A percentile compares a stretch with the other conserved stretches of the same genome.
phyloP scores from a whole-genome alignment of 2,113 vertebrate species.

The Microtus richardsoni region DNA sequence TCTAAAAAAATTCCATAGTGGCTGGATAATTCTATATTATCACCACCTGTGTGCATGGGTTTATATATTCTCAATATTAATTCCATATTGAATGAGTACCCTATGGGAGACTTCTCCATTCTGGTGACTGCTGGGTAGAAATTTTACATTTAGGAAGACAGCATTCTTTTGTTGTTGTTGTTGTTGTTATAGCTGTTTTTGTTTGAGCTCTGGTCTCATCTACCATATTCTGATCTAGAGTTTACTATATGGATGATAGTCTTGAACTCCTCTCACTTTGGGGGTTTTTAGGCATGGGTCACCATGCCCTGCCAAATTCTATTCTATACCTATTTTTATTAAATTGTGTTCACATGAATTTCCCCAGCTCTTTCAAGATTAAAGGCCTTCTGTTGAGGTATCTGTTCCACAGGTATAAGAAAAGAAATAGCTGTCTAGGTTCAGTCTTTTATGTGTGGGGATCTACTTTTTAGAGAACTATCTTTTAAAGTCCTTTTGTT shows the following conservation, averaged over 20 bases:
- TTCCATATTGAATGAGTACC: not conserved
- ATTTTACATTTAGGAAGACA: not conserved
- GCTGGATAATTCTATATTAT: not conserved
- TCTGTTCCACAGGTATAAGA: not conserved
- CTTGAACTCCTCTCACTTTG: not conserved
- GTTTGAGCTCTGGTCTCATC: not conserved
- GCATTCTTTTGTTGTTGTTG: no score
- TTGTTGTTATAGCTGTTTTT: not conserved
- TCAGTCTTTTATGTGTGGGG: not conserved
- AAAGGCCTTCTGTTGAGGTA: not conserved
- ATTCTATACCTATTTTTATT: not conserved
- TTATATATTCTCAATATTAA: not conserved
- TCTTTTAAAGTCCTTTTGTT: not conserved
- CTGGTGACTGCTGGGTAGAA: not conserved
- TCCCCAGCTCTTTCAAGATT: not conserved
- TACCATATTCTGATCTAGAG: not conserved
- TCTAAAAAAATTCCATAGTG: not conserved
- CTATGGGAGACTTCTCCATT: not conserved
- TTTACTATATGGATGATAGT: not conserved
- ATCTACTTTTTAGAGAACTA: not conserved
- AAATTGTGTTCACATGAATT: not conserved
- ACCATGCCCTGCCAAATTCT: not conserved
- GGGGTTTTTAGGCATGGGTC: not conserved
- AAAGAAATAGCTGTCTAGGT: not conserved
- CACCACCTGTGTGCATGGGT: not conserved